Conservation (phyloP, 2,113 vertebrate genomes). For the Nycticebus coucang region DNA sequence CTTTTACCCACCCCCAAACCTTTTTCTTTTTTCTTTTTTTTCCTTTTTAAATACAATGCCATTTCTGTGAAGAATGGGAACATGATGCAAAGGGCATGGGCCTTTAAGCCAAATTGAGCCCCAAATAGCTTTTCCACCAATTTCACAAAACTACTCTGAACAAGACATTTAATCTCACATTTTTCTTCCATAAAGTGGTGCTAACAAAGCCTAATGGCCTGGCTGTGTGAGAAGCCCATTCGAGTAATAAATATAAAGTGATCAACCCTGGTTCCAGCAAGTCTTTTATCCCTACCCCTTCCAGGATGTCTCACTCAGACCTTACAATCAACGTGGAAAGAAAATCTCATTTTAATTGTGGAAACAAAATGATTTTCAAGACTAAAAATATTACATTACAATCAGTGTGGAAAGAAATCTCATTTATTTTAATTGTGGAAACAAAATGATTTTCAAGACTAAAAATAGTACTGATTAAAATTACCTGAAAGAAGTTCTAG, state of each 20-base stretch:
- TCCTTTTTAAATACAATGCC: neutral
- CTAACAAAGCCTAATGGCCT: constrained; percentile 28
- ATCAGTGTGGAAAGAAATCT: neutral
- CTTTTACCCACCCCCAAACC: neutral
- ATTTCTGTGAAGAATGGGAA: neutral
- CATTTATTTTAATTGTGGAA: constrained; percentile 36
- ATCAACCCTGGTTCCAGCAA: constrained; percentile 20
- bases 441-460: constrained; percentile 51
- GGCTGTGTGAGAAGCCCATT: constrained; percentile 1
- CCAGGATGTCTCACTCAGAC: neutral
- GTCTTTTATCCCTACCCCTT: neutral
- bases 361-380: constrained; percentile 57
- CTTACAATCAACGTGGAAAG: neutral
- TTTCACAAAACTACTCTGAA: constrained; percentile 41
- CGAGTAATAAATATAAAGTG: constrained; percentile 28
- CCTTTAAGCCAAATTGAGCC: constrained; percentile 21
- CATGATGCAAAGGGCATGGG: neutral
- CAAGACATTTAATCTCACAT: constrained; percentile 35
- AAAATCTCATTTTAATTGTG: constrained; percentile 19
- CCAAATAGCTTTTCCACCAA: constrained; percentile 42
- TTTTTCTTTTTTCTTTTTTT: neutral
- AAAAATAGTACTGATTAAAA: neutral
- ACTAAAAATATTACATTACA: neutral
- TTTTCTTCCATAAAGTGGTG: constrained; percentile 37
- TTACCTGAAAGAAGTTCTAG: constrained; percentile 10